phyloP scores from a whole-genome alignment of 2,113 vertebrate species.

The Rhizomys pruinosus region DNA sequence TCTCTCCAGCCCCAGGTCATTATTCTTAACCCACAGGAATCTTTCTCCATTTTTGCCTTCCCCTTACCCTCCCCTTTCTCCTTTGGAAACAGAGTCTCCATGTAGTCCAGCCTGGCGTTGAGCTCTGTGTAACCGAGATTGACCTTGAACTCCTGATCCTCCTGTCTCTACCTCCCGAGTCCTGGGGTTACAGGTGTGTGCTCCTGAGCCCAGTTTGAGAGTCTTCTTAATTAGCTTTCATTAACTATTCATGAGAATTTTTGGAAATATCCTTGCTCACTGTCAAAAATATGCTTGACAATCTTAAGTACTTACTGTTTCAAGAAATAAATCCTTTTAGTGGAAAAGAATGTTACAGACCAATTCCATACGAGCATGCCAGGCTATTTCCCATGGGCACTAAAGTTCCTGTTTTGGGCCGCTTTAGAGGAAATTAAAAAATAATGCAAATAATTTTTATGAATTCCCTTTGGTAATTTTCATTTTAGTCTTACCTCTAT shows the following conservation, averaged over 20 bases:
- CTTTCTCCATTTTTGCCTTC: not conserved
- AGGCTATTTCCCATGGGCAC: not conserved
- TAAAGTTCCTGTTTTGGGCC: not conserved
- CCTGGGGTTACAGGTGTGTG: not conserved
- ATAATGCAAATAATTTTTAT: not conserved
- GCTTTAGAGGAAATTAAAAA: constrained; percentile 17
- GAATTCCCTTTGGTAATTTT: constrained; percentile 13
- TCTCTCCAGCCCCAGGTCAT: no score
- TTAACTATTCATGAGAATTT: not conserved
- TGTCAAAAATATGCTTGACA: not conserved
- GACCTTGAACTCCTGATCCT: not conserved
- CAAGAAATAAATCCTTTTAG: not conserved
- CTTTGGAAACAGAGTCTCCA: not conserved
- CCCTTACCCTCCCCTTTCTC: not conserved
- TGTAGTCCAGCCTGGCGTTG: not conserved
- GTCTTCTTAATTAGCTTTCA: not conserved
- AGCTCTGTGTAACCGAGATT: not conserved
- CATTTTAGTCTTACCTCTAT: not conserved
- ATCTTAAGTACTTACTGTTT: constrained; percentile 2
- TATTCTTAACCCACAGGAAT: not conserved
- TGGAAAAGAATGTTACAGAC: not conserved
- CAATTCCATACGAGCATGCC: not conserved
- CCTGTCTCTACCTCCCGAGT: not conserved
- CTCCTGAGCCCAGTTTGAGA: not conserved
- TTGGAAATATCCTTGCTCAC: not conserved